A percentile compares a stretch with the other conserved stretches of the same genome.
These are phyloP conservation scores for Cephus spinipes DNA, from an alignment of 2,888 invertebrate species.

Conservation along the genomic window DNA sequence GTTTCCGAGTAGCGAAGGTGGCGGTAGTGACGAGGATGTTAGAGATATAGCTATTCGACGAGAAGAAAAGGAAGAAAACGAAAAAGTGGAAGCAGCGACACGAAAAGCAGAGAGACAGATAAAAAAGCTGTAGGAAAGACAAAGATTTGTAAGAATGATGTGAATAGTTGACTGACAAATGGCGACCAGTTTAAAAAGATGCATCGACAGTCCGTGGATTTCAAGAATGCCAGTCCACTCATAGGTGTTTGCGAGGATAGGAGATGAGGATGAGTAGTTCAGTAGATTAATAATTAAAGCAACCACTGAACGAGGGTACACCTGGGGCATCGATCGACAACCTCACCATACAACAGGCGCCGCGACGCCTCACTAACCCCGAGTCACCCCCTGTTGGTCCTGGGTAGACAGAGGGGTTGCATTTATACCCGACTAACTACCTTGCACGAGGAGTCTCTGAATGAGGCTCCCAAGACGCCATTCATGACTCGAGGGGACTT, in stretches of 20 bases:
- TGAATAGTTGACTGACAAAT: neutral
- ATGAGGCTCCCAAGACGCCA: constrained; percentile 35
- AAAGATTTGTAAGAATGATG: neutral
- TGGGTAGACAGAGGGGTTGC: constrained; percentile 22
- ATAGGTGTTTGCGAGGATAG: constrained; percentile 6
- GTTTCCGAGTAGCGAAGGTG: neutral
- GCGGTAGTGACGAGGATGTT: neutral
- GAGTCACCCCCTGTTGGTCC: neutral
- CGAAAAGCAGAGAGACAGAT: neutral
- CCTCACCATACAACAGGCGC: neutral
- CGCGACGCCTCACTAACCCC: neutral
- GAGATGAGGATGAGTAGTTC: constrained; percentile 28
- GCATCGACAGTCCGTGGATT: constrained; percentile 19
- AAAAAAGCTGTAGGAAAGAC: neutral
- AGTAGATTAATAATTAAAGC: constrained; percentile 46
- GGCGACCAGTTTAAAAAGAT: neutral
- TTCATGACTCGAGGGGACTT: constrained; percentile 19
- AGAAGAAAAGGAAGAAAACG: neutral
- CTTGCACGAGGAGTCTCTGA: constrained; percentile 38
- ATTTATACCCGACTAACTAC: constrained; percentile 44
- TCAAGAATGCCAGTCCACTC: constrained; percentile 47
- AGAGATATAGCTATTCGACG: neutral
- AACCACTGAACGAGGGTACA: constrained; percentile 30
- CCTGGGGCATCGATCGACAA: constrained; percentile 49
- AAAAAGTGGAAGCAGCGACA: neutral